Evolutionary conservation across 2,888 invertebrate genomes (phyloP), one percentile per base, ranked within the genome.

Genomic region (Diadegma fenestrale): DNA sequence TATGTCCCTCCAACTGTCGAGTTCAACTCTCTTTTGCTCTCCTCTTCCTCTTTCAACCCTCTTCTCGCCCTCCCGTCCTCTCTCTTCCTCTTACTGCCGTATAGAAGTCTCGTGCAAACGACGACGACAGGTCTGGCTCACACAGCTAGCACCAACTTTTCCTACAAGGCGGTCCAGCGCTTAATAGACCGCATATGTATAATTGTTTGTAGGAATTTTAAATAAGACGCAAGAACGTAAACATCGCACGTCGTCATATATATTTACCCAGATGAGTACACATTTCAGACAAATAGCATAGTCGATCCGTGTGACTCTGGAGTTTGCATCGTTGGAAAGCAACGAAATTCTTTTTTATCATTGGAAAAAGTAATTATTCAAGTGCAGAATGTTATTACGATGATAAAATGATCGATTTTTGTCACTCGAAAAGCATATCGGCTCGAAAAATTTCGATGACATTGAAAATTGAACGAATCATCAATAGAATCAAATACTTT

Each of bases 1-100:
- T 85, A 84, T 88, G 84, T 87, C 84, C 88, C 87, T 79, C 84
- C 54, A 85, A 84, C 86, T 84, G 82, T 84, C 81, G 84, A 85
- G 85, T 81, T 85, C 87, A 85, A 85, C 82, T 82, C 85, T 84
- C 86, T 76, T 33, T 66, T 63, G 68, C 77, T 41, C 58, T 45
- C 43, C 69, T 58, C 43, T 22, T 73, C 82, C 58, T 54, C 64
- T 8, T 77, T 75, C 78, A 69, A n/a, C 73, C 81, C 43, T 51
- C 41, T 73, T 48, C 73, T 54, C 48, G 26, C 63, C 41, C 41
- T 43, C 48, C 30, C 61, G 2, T 76, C 80, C 19, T 63, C 61
- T 68, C 64, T 37, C 48, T 63, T 30, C 71, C 63, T 73, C 66
- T 69, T 58, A 26, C 64, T 61, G 72, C 61, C 64, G 72, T 68